Evolutionary conservation across 2,113 vertebrate genomes (phyloP).

Genomic region (Harpagus bidentatus): DNA sequence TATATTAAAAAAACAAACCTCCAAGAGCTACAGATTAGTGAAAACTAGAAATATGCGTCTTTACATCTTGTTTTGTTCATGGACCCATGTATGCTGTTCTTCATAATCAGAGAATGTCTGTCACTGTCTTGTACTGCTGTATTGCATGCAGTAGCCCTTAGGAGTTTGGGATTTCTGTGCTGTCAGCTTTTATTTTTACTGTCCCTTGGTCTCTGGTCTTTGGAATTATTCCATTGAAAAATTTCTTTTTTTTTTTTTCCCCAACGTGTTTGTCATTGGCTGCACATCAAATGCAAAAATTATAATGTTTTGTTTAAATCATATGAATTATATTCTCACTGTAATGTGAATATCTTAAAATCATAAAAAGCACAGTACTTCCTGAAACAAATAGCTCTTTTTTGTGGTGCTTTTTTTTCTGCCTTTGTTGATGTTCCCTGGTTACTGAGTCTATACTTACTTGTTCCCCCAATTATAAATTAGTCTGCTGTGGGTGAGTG

Average conservation of each 20-base stretch:
- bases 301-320: neutral
- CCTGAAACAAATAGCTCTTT: neutral
- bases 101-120: neutral
- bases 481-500: neutral
- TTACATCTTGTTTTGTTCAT: neutral
- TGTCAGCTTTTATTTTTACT: neutral
- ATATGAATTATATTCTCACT: neutral
- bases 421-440: neutral
- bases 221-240: neutral
- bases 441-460: neutral
- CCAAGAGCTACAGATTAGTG: neutral
- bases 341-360: neutral
- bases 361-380: neutral
- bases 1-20: neutral
- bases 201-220: neutral
- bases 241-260: neutral
- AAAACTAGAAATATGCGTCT: neutral
- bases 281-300: neutral
- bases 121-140: neutral
- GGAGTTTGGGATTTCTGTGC: neutral
- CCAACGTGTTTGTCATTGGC: neutral
- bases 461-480: neutral
- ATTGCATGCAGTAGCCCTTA: neutral
- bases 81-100: neutral
- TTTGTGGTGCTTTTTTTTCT: neutral